A percentile compares a stretch with the other conserved stretches of the same genome.
phyloP scores from a whole-genome alignment of 2,113 vertebrate genomes.

The Austrofundulus limnaeus region DNA sequence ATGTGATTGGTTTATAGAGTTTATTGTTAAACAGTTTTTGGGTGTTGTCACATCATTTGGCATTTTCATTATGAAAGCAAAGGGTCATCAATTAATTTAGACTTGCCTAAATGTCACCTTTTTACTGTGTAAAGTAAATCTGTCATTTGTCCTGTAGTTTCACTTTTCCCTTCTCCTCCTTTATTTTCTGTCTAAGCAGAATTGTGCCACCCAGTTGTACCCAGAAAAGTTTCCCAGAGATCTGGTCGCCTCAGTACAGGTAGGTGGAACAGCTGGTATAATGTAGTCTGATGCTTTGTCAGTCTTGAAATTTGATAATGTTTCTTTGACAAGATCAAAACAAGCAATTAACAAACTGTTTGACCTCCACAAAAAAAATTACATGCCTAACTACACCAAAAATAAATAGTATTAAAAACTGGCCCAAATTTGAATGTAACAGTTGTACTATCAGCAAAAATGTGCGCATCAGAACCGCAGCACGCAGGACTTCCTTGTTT shows the following conservation, averaged over 20 bases:
- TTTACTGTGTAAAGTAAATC: conserved; percentile 5
- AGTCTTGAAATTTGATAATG: too few relatives aligned
- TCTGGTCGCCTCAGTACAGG: conserved; percentile 88
- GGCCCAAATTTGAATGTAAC: too few relatives aligned
- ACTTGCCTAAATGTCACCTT: too few relatives aligned
- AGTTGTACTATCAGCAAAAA: too few relatives aligned
- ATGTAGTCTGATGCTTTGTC: neutral
- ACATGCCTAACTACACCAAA: too few relatives aligned
- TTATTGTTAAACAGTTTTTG: neutral
- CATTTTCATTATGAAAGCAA: neutral
- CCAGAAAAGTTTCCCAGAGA: conserved; percentile 88
- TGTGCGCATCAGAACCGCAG: too few relatives aligned
- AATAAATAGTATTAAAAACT: too few relatives aligned
- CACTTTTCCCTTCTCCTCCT: conserved; percentile 71
- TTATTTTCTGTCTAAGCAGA: conserved; percentile 81
- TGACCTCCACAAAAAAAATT: too few relatives aligned
- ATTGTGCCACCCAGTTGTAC: conserved; percentile 78
- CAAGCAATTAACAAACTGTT: too few relatives aligned
- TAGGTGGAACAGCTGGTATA: conserved; percentile 65
- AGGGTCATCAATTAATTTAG: too few relatives aligned
- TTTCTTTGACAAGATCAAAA: too few relatives aligned
- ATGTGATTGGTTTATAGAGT: neutral
- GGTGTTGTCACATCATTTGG: neutral
- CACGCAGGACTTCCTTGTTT: too few relatives aligned
- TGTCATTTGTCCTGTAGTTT: conserved; percentile 76